Evolutionary conservation across 2,797 vertebrate genomes (phyloP), one percentile per base, ranked within the genome.

Genomic region (Brachyrhaphis roseni): DNA sequence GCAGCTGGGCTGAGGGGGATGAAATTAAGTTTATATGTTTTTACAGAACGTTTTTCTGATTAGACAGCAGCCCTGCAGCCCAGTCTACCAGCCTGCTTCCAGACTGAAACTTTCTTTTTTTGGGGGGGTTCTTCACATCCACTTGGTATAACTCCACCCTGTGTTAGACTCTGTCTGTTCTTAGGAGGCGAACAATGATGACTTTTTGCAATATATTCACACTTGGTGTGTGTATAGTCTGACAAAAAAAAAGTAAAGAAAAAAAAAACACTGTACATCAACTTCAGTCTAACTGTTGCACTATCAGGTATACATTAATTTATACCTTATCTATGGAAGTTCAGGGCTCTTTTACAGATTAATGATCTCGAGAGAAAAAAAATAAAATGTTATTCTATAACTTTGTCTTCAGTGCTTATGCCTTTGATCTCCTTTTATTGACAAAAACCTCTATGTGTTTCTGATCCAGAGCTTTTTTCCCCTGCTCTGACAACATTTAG

Each of bases 221-320:
- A 76, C 55, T 82, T 4, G 77, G 81, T 23, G 78, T 53, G 75
- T 80, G 53, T 85, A 75, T 81, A 82, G 76, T 78, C 75, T 62
- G 10, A 82, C 45, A 72, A 70, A 72, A 68, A 47, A 64, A 68
- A 49, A 66, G 36, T 66, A 39, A 64, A 64, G 62, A 64, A 64
- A 76, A 34, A 79, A 83, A 77, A 75, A 36, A 87, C 81, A 82
- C 82, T 86, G 91, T 91, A 89, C 90, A 93, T 75, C 26, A 79
- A 89, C 85, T 89, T 82, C 83, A 70, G 82, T 51, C 91, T 94
- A 93, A 84, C 0, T 75, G 74, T 82, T 79, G 43, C 77, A 68
- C 92, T 94, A 91, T 92, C 87, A 86, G 89, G 92, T 88, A 90
- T 72, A 94, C 93, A 92, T 88, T 75, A 90, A 94, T 93, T n/a